phyloP scores from a whole-genome alignment of 2,113 vertebrate genomes.

The pig (Sus scrofa) region T2T-Sscrofa CM000817.6:5205501-5206000 shows the following conservation, averaged over 20 bases:
- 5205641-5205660: background rate
- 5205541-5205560: background rate
- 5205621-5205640: background rate
- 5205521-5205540: fast-evolving
- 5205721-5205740: background rate
- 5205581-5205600: background rate
- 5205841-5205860: too few species aligned
- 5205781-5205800: too few species aligned
- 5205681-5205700: background rate
- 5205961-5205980: too few species aligned
- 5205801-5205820: too few species aligned
- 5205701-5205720: background rate
- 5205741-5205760: background rate
- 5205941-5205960: too few species aligned
- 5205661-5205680: background rate
- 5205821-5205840: too few species aligned
- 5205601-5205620: background rate
- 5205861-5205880: too few species aligned
- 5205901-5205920: too few species aligned
- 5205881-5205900: too few species aligned
- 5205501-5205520: fast-evolving
- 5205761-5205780: background rate
- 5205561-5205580: background rate
- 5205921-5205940: too few species aligned
- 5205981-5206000: background rate